Conservation (phyloP, 1,140 invertebrate species). For the Brachionus asplanchnoidis region DNA sequence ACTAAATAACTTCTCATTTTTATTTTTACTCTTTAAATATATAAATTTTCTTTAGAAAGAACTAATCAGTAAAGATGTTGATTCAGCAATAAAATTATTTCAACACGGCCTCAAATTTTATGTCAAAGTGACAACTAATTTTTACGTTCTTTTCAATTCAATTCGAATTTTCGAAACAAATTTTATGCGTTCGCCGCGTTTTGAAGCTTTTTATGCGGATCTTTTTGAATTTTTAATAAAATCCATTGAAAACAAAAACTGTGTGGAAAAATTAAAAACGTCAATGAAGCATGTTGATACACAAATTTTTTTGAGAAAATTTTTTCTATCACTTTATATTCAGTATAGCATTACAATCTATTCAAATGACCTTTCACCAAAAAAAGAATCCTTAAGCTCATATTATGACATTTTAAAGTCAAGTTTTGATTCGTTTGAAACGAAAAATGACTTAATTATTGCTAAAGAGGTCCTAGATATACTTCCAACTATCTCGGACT, state of each 20-base stretch:
- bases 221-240: neutral
- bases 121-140: constrained; percentile 8
- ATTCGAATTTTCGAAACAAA: constrained; percentile 12
- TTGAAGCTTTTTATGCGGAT: neutral
- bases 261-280: neutral
- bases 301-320: neutral
- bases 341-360: neutral
- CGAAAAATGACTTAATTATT: neutral
- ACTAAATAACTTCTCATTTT: neutral
- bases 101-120: constrained; percentile 33
- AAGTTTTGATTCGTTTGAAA: neutral
- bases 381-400: neutral
- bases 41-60: neutral
- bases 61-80: neutral
- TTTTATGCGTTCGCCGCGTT: neutral
- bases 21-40: neutral
- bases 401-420: neutral
- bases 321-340: constrained; percentile 11
- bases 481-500: neutral
- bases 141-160: constrained; percentile 27
- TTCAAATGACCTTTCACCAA: neutral
- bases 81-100: constrained; percentile 2
- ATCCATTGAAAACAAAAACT: neutral
- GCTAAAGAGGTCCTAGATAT: neutral
- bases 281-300: neutral